Conservation (phyloP, 2,113 vertebrate genomes). For the Tenebrosternarchus preto region DNA sequence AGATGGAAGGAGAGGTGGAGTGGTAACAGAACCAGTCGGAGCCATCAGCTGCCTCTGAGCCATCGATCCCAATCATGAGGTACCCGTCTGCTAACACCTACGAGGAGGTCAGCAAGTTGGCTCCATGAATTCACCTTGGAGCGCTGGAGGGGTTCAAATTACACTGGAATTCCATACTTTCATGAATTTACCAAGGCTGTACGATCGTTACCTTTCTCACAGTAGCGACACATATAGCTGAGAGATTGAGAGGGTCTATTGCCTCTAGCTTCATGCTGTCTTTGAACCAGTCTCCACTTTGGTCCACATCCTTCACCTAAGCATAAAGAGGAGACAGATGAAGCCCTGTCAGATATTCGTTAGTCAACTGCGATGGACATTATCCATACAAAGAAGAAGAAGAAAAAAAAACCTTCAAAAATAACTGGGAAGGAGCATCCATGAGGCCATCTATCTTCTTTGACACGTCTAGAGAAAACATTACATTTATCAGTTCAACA, state of each 20-base stretch:
- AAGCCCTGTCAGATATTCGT: not conserved
- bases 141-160: not conserved
- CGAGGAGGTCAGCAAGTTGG: not conserved
- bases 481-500: not conserved
- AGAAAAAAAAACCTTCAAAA: slow-evolving; percentile 84
- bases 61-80: slow-evolving; percentile 98
- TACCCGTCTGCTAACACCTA: slow-evolving; percentile 97
- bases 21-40: slow-evolving; percentile 99
- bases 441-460: slow-evolving; percentile 93
- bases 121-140: too few relatives aligned
- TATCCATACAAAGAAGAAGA: not conserved
- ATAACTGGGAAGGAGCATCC: slow-evolving; percentile 88
- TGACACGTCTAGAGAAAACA: slow-evolving; percentile 79
- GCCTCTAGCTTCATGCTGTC: slow-evolving; percentile 99
- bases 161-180: not conserved
- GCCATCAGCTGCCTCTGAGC: slow-evolving; percentile 96
- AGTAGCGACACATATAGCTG: slow-evolving; percentile 97
- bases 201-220: slow-evolving; percentile 88
- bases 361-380: not conserved
- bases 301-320: slow-evolving; percentile 94
- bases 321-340: not conserved
- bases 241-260: slow-evolving; percentile 97
- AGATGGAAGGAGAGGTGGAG: slow-evolving; percentile 94
- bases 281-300: slow-evolving; percentile 93
- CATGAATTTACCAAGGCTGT: not conserved